Evolutionary conservation across 92 coral and sea anemone genomes (phyloP), one percentile per base, ranked within the genome.

Genomic region (Porites lobata): DNA sequence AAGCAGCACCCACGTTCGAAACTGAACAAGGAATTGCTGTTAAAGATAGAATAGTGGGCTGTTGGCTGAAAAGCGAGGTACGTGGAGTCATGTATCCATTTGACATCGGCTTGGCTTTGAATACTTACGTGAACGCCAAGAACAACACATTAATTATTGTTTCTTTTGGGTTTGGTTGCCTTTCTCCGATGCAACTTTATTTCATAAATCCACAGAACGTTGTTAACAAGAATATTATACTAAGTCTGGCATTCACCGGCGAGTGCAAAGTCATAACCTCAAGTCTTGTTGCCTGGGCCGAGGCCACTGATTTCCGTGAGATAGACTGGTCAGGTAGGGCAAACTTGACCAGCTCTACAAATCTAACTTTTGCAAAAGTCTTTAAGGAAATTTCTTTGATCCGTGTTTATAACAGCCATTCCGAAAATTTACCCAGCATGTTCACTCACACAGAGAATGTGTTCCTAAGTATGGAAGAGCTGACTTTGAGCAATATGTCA

Each of bases 61-160:
- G 79, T 20, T 5, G 5, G 1, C 79, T 75, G 62, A 75, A 20
- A 3, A 9, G 43, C 63, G 43, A 20, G 24, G 79, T 51, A 32
- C 20, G 4, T 52, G 79, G 9, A n/a, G 47, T 19, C 22, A 75
- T 12, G 19, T 75, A 47, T 22, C 22, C 13, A 7, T 75, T 75
- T 75, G 79, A 75, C 43, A 52, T 75, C 63, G 53, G 63, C 79
- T 75, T 62, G 79, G 79, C 79, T 52, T 12, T 68, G 10, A 68
- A 68, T 7, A 19, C 57, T 3, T 14, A 10, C 7, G 19, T 26
- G 8, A 14, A 53, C 18, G 38, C 53, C 20, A 43, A 51, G 6
- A 20, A 75, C 79, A 51, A 15, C 53, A 20, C 62, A 20, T 53
- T 75, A 75, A n/a, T 75, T 15, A 17, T 2, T 0, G 43, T 75